phyloP scores from a whole-genome alignment of 1,140 invertebrate species.

The Hylaeus volcanicus region DNA sequence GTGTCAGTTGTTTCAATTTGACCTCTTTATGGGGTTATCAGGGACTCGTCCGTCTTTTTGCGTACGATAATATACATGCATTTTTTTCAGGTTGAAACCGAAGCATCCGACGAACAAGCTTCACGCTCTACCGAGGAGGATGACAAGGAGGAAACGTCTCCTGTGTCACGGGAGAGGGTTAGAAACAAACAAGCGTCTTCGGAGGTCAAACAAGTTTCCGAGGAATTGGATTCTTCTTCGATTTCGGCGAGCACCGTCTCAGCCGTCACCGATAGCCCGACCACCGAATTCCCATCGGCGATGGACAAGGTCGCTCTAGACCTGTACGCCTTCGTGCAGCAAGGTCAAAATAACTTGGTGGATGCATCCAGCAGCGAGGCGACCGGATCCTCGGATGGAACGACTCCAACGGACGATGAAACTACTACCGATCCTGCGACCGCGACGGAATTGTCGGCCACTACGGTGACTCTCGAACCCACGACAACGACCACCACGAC shows the following conservation, averaged over 20 bases:
- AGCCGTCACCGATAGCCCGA: conserved; percentile 83
- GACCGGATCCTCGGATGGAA: conserved; percentile 70
- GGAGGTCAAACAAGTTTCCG: conserved; percentile 56
- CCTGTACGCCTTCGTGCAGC: conserved; percentile 87
- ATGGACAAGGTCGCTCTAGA: conserved; percentile 92
- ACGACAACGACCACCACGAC: conserved; percentile 83
- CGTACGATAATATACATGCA: too few species aligned
- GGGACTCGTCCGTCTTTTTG: too few species aligned
- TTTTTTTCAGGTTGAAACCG: conserved; percentile 58
- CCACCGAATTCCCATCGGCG: conserved; percentile 81
- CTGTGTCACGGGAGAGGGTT: conserved; percentile 17
- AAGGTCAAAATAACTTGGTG: conserved; percentile 87
- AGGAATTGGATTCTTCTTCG: conserved; percentile 40
- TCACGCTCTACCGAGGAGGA: conserved; percentile 51
- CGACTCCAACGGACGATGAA: conserved; percentile 77
- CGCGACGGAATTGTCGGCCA: conserved; percentile 80
- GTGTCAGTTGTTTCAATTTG: too few species aligned
- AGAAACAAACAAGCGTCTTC: conserved; percentile 23
- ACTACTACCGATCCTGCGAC: conserved; percentile 83
- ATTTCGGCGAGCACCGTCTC: conserved; percentile 43
- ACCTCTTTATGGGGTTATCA: too few species aligned
- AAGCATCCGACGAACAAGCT: conserved; percentile 69
- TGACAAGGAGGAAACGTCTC: conserved; percentile 56
- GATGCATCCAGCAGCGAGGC: conserved; percentile 68
- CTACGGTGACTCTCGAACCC: conserved; percentile 78